Evolutionary conservation across 2,888 invertebrate species (phyloP).

Genomic region (Stramonita haemastoma): DNA sequence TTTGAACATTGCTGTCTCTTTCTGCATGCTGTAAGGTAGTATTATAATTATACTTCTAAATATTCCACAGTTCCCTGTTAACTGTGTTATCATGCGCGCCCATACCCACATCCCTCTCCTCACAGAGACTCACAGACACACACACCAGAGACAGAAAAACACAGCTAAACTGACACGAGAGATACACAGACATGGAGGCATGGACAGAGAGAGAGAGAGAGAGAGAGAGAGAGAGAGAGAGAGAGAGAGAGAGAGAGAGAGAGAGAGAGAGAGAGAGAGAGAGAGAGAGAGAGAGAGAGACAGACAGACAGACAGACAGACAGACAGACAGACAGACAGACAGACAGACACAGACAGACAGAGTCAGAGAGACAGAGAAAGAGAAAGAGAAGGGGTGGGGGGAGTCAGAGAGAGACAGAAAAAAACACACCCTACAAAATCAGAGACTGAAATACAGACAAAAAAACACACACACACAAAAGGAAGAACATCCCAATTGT

Average conservation of each 20-base stretch:
- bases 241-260: slow-evolving; percentile 22
- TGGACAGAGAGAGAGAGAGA: not conserved
- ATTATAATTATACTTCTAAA: not conserved
- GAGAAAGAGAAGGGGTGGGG: not conserved
- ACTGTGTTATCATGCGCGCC: not conserved
- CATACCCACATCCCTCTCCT: slow-evolving; percentile 11
- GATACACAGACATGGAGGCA: not conserved
- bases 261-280: slow-evolving; percentile 29
- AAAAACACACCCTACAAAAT: no score
- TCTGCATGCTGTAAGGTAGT: not conserved
- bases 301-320: not conserved
- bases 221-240: not conserved
- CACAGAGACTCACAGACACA: not conserved
- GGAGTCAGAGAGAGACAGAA: not conserved
- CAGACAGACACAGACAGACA: slow-evolving; percentile 11
- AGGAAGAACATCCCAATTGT: no score
- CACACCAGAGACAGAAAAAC: not conserved
- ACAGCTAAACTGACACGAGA: not conserved
- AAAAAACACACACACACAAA: slow-evolving; percentile 12
- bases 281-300: slow-evolving; percentile 25
- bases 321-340: slow-evolving; percentile 19
- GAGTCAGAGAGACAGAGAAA: not conserved
- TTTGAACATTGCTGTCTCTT: not conserved
- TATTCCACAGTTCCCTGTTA: not conserved
- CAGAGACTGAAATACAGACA: slow-evolving; percentile 11